Evolutionary conservation across 2,888 invertebrate genomes (phyloP).

Genomic region (Epinotia bilunana): DNA sequence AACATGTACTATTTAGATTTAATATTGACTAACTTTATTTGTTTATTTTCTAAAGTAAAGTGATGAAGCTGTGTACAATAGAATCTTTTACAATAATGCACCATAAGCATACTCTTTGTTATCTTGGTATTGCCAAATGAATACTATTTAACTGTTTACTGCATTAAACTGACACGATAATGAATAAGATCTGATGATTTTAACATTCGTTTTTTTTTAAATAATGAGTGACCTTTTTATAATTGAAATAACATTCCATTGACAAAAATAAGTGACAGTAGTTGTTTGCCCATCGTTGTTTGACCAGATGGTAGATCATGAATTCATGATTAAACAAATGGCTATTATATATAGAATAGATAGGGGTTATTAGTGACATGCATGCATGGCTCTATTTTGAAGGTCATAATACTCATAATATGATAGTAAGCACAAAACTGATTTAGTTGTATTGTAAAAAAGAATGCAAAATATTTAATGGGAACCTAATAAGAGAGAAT

Average conservation of each 20-base stretch:
- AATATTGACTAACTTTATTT: too few relatives aligned
- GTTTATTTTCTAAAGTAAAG: too few relatives aligned
- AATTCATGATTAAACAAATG: slow-evolving; percentile 15
- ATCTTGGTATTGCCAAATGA: too few relatives aligned
- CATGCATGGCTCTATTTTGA: slow-evolving; percentile 31
- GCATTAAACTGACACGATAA: too few relatives aligned
- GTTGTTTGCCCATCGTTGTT: slow-evolving; percentile 29
- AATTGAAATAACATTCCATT: slow-evolving; percentile 2
- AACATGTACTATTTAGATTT: background rate
- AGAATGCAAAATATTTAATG: background rate
- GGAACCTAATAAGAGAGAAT: background rate
- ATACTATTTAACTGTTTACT: too few relatives aligned
- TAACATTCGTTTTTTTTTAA: too few relatives aligned
- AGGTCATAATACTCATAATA: slow-evolving; percentile 6
- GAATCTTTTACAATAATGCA: too few relatives aligned
- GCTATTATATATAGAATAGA: slow-evolving; percentile 31
- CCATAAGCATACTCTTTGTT: too few relatives aligned
- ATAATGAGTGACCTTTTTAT: too few relatives aligned
- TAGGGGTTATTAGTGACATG: slow-evolving; percentile 39
- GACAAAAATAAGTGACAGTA: background rate
- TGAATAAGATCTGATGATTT: too few relatives aligned
- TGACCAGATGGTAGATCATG: slow-evolving; percentile 26
- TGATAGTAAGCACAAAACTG: background rate
- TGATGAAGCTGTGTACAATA: too few relatives aligned
- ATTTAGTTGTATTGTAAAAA: background rate